Evolutionary conservation across 1,140 invertebrate genomes (phyloP), one percentile per base, ranked within the genome.

Genomic region (Drosophila prosaltans): DNA sequence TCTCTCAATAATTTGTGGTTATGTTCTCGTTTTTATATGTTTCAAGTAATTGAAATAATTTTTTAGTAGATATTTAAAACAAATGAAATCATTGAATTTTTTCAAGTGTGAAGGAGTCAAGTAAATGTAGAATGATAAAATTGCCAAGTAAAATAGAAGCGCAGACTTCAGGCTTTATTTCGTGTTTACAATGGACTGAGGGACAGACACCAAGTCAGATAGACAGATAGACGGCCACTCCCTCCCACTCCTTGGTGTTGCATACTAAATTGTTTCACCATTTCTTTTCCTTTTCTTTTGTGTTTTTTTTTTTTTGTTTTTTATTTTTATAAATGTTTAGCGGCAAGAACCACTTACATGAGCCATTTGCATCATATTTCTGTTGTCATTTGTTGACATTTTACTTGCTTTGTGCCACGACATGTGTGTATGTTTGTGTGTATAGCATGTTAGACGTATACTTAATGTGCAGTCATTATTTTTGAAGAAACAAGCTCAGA

Each of bases 391-490:
- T 89, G 80, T 88, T 88, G 83, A 88, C 80, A 84, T 89, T 89
- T 81, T 78, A 75, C 78, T 89, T 89, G 80, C 80, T 80, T 78
- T 73, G 78, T 84, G 69, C 66, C 41, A 58, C 45, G 54, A 55
- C 58, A 41, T 40, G 43, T 26, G 54, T 45, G 8, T 51, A 24
- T 79, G 16, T 16, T 16, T 65, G 36, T 65, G 48, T 66, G 65
- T 74, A 39, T 81, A 69, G 63, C 66, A 69, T 65, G 74, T 80
- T 79, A 78, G 74, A 85, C 74, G 72, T 72, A 84, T 70, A 73
- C 78, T 89, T 84, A 89, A 89, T 89, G 84, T 89, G 80, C 84
- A 89, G 84, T 84, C 84, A 89, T 89, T 89, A 89, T 89, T 89
- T 89, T 84, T 65, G 59, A 78, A 84, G 72, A 88, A 89, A 84